Base-by-base conservation (phyloP, 2,113 vertebrate genomes). In the Mesitornis unicolor region DNA sequence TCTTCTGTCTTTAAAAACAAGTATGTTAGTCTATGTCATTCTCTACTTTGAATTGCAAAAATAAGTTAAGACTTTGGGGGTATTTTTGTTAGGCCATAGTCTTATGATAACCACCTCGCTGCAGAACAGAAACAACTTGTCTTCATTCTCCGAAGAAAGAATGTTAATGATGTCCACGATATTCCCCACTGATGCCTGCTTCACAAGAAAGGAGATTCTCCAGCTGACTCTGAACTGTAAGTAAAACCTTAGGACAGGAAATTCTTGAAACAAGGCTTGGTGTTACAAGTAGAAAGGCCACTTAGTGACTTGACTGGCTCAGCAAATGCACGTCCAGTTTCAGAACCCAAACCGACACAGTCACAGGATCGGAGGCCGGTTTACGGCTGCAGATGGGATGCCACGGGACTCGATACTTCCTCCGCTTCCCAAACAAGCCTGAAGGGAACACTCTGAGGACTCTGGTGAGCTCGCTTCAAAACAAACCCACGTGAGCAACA, bases 351-450 rank as follows among this genome's bases (percentile, higher is more conserved):
- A 48, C 18, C 18, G 38, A n/a, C 54, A 26, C 0, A 45, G 10
- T 26, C 11, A 38, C 26, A 29, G 13, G n/a, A 60, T 8, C 35
- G 53, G 64, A 50, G 68, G 31, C n/a, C 28, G 68, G 16, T 36
- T 18, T 14, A 56, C 57, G 88, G 68, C 0, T 47, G 36, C 51
- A 47, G 19, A 7, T 13, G 17, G 6, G 29, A 56, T 25, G 28
- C 16, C 13, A 11, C 5, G 9, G 50, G 28, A 75, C 60, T 29
- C 40, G 28, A 3, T 3, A 38, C 9, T 16, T 42, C 38, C 11
- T 53, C 7, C 1, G 3, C 14, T 7, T 53, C 42, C 13, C 29
- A 50, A 11, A 35, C 1, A 0, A 56, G 29, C n/a, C 51, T 61
- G 53, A 73, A 77, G 67, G n/a, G 19, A 88, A 20, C 3, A 42